phyloP scores from a whole-genome alignment of 64 coral and sea anemone species.

The Montipora cactus region DNA sequence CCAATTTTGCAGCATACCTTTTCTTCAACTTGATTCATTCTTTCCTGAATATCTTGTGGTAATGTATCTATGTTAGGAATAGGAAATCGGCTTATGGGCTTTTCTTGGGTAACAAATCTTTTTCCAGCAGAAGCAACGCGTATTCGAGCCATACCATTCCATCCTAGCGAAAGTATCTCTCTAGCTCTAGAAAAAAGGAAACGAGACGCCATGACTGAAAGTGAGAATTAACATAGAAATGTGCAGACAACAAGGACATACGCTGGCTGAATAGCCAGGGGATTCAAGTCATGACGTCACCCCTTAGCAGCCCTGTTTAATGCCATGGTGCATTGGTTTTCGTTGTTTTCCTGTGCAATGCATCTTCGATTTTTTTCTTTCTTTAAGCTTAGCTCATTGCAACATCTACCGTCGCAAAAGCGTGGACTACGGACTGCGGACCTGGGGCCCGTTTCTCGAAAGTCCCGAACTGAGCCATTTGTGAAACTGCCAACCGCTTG shows the following conservation, averaged over 20 bases:
- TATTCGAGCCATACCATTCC: background rate
- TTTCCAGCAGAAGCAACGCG: background rate
- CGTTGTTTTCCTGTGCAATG: too few relatives aligned
- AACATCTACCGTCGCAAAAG: too few relatives aligned
- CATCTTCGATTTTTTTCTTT: too few relatives aligned
- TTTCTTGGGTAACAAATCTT: conserved; percentile 55
- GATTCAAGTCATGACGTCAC: conserved; percentile 21
- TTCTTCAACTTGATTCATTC: conserved; percentile 82
- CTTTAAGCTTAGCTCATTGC: too few relatives aligned
- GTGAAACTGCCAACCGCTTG: too few relatives aligned
- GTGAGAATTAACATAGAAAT: background rate
- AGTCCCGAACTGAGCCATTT: too few relatives aligned
- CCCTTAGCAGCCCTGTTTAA: background rate
- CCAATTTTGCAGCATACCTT: conserved; percentile 61
- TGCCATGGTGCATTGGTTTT: too few relatives aligned
- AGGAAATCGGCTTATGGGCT: conserved; percentile 90
- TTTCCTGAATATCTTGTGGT: conserved; percentile 83
- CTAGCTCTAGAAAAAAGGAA: too few relatives aligned
- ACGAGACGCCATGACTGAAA: background rate
- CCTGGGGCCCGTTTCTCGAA: too few relatives aligned
- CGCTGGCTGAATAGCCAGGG: background rate
- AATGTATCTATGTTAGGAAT: conserved; percentile 77
- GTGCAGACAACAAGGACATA: background rate
- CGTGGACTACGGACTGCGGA: too few relatives aligned
- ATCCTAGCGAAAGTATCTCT: too few relatives aligned